phyloP scores from a whole-genome alignment of 2,888 invertebrate species.

The Erebia aethiops region DNA sequence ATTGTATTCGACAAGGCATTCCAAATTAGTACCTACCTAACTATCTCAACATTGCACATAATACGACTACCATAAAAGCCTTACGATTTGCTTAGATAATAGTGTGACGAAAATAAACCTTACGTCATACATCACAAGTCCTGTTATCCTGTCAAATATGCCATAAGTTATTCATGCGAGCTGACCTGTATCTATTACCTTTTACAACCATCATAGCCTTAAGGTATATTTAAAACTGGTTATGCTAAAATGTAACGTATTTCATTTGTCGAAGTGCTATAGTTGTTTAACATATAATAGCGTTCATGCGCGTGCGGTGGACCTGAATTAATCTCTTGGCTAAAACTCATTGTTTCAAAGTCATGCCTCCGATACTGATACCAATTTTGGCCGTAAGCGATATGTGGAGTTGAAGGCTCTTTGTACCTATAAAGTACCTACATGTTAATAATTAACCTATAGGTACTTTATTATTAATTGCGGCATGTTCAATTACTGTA shows the following conservation, averaged over 20 bases:
- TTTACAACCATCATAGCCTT: slow-evolving; percentile 18
- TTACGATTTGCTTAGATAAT: not conserved
- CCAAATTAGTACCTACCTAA: slow-evolving; percentile 24
- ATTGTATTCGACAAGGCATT: slow-evolving; percentile 25
- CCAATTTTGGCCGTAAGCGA: slow-evolving; percentile 29
- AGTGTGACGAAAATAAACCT: slow-evolving; percentile 6
- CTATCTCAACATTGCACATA: not conserved
- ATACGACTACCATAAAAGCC: slow-evolving; percentile 9
- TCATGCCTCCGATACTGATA: slow-evolving; percentile 32
- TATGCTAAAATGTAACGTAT: slow-evolving; percentile 12
- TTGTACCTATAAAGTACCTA: slow-evolving; percentile 30
- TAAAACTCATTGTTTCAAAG: slow-evolving; percentile 33
- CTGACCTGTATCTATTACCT: slow-evolving; percentile 19
- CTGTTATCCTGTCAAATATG: not conserved
- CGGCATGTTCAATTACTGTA: not conserved
- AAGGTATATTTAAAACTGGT: not conserved
- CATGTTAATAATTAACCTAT: slow-evolving; percentile 22
- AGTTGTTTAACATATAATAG: slow-evolving; percentile 7
- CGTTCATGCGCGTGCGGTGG: slow-evolving; percentile 19
- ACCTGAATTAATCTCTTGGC: slow-evolving; percentile 20
- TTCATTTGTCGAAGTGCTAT: not conserved
- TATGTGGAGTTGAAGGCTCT: slow-evolving; percentile 34
- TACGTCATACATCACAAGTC: slow-evolving; percentile 1
- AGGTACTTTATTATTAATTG: slow-evolving; percentile 13
- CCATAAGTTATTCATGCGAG: not conserved